Conservation (phyloP, 2,888 invertebrate species). For the Agrochola lota region DNA sequence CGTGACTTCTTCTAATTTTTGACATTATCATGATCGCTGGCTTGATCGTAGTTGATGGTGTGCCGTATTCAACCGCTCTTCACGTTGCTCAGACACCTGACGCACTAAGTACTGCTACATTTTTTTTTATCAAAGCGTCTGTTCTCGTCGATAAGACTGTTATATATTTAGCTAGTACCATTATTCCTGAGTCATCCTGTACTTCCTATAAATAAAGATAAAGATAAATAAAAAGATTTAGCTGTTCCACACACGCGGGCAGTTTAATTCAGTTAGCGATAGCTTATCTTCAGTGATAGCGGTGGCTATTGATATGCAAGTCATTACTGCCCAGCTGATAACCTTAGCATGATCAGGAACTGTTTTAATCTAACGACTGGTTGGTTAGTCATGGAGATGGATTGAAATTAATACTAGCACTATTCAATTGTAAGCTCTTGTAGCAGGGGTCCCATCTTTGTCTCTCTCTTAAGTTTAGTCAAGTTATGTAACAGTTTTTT, state of each 20-base stretch:
- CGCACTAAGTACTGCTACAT: not conserved
- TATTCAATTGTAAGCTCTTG: not conserved
- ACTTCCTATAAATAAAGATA: constrained; percentile 13
- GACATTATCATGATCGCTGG: not conserved
- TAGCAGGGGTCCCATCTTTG: not conserved
- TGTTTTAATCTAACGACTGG: not conserved
- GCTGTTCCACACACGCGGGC: constrained; percentile 8
- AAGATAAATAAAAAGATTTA: constrained; percentile 40
- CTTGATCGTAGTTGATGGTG: not conserved
- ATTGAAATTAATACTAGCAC: not conserved
- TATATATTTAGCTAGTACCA: not conserved
- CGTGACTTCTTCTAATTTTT: not conserved
- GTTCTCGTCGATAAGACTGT: not conserved
- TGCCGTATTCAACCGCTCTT: not conserved
- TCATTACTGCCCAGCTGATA: constrained; percentile 49
- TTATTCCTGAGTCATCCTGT: not conserved
- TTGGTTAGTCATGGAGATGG: not conserved
- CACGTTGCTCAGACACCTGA: not conserved
- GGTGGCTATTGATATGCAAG: constrained; percentile 45
- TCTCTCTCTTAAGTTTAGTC: not conserved
- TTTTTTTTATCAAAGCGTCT: not conserved
- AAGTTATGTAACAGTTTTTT: not conserved
- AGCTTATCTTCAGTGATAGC: constrained; percentile 54
- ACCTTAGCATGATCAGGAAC: constrained; percentile 34
- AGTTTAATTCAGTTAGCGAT: constrained; percentile 53